Base-by-base conservation (phyloP, 2,797 vertebrate genomes). In the Gymnodraco acuticeps region DNA sequence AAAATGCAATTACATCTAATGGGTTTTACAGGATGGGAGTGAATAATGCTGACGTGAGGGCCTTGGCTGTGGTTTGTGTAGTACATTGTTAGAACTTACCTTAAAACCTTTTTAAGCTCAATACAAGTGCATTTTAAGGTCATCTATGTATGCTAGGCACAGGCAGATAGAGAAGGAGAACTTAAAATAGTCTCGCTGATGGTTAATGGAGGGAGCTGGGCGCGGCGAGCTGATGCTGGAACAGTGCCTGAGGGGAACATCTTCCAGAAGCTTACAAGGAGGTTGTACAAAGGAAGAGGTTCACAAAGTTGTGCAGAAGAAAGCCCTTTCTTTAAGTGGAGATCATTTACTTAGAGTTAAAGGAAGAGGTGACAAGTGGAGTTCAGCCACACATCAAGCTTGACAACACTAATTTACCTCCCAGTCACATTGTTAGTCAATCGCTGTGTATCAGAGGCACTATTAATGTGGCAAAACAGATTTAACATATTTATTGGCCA, bases 1-100 rank as follows among this genome's bases (percentile, higher is more conserved):
- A 91, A 92, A 90, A 86, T 85, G 70, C 78, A 84, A 79, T 91
- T 88, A 81, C 59, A 65, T 73, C 54, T 86, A 86, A 87, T 86
- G 71, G 69, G 47, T 86, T 87, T 88, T 80, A 73, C 11, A 0
- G 15, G 61, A 70, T 50, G 55, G 65, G 38, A 73, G 77, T 87
- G 75, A 88, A 86, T 85, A 76, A 77, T 74, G 53, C 20, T 66
- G 73, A 83, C 20, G 12, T 42, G 19, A 42, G 53, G 58, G 27
- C 1, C 60, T 42, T 73, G 8, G 14, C 69, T 71, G 38, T 78
- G 66, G 65, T 71, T 78, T 83, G 70, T 77, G 70, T 48, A 43
- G 13, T 38, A 55, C 60, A 58, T 45, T 69, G 61, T 81, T 67
- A 53, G n/a, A 77, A 54, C 61, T 66, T 60, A 71, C 16, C 61